A percentile compares a stretch with the other conserved stretches of the same genome.
Conservation (phyloP, 1,140 invertebrate genomes). For the Drosophila lacertosa region DNA sequence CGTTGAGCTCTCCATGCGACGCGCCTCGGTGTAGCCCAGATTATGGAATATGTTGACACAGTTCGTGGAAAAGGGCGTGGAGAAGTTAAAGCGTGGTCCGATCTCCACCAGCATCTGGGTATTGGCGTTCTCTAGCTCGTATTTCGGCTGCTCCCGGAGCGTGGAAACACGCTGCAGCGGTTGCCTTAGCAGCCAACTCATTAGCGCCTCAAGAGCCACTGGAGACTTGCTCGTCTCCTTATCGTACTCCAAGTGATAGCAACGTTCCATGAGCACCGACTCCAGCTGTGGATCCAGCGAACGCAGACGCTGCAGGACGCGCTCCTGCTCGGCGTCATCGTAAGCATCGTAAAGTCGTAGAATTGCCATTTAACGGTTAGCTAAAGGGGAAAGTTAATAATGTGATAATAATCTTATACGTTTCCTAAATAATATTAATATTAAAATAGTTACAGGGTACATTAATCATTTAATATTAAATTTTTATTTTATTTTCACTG, state of each 20-base stretch:
- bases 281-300: constrained; percentile 19
- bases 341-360: constrained; percentile 66
- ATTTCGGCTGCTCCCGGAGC: constrained; percentile 84
- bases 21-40: constrained; percentile 89
- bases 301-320: constrained; percentile 48
- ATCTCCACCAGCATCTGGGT: constrained; percentile 86
- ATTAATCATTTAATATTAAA: too few relatives aligned
- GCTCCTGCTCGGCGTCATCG: constrained; percentile 45
- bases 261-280: constrained; percentile 89
- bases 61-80: constrained; percentile 97
- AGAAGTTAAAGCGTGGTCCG: constrained; percentile 94
- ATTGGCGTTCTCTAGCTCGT: constrained; percentile 23
- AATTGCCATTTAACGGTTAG: constrained; percentile 64
- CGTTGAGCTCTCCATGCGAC: constrained; percentile 91
- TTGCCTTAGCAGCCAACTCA: constrained; percentile 90
- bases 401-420: too few relatives aligned
- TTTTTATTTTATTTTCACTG: too few relatives aligned
- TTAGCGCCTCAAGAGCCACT: constrained; percentile 86
- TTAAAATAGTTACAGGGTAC: too few relatives aligned
- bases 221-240: constrained; percentile 68
- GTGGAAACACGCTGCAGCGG: constrained; percentile 86
- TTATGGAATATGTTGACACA: constrained; percentile 96
- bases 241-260: constrained; percentile 90
- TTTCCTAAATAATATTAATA: too few relatives aligned
- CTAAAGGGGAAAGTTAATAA: constrained; percentile 20